Evolutionary conservation across 1,140 invertebrate genomes (phyloP).

Genomic region (Rhyzopertha dominica): DNA sequence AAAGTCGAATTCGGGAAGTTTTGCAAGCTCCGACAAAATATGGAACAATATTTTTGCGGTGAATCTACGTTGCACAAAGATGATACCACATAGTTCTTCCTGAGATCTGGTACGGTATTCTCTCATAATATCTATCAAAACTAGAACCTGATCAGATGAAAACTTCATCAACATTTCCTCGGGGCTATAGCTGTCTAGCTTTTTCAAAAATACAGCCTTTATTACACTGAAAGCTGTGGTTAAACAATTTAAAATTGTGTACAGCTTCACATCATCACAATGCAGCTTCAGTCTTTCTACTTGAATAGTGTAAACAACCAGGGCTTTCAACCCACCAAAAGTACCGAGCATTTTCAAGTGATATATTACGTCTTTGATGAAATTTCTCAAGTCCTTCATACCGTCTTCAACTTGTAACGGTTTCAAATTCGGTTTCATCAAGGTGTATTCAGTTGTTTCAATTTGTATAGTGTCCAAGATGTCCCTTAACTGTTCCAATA

Average conservation of each 20-base stretch:
- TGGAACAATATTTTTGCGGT: constrained; percentile 73
- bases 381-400: constrained; percentile 31
- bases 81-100: constrained; percentile 64
- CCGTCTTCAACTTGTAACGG: constrained; percentile 22
- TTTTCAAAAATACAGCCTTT: constrained; percentile 38
- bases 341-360: constrained; percentile 53
- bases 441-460: constrained; percentile 4
- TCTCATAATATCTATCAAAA: constrained; percentile 53
- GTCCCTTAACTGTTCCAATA: constrained; percentile 13
- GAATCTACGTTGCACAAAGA: constrained; percentile 76
- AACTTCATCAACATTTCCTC: constrained; percentile 20
- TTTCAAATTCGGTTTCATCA: constrained; percentile 13
- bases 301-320: constrained; percentile 55
- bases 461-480: constrained; percentile 3
- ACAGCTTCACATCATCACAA: constrained; percentile 44
- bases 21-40: constrained; percentile 57
- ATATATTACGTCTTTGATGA: constrained; percentile 38
- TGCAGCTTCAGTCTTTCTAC: constrained; percentile 57
- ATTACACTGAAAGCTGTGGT: constrained; percentile 42
- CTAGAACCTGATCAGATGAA: constrained; percentile 46
- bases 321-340: constrained; percentile 54
- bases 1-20: constrained; percentile 49
- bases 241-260: constrained; percentile 44
- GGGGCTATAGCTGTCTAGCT: constrained; percentile 19
- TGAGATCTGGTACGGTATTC: constrained; percentile 45